These are phyloP conservation scores for Parnassius mnemosyne DNA, from an alignment of 2,888 invertebrate species.

Conservation along the genomic window DNA sequence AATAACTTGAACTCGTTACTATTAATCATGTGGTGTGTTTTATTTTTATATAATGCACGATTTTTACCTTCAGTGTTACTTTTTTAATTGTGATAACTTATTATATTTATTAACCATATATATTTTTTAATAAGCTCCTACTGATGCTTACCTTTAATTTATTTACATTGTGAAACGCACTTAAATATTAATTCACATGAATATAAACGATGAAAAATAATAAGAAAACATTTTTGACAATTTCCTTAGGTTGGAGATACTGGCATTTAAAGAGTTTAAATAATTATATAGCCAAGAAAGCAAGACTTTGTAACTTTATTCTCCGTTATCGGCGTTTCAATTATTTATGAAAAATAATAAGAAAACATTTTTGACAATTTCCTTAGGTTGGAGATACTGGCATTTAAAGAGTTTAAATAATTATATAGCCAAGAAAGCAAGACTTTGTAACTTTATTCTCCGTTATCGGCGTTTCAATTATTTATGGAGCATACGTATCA, in stretches of 20 bases:
- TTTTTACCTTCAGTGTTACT: no score
- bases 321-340: slow-evolving; percentile 27
- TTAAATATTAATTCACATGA: no score
- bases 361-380: slow-evolving; percentile 9
- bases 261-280: slow-evolving; percentile 3
- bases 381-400: no score
- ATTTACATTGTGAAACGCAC: no score
- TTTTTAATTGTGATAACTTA: no score
- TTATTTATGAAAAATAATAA: slow-evolving; percentile 33
- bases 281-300: slow-evolving; percentile 13
- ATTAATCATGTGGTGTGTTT: slow-evolving; percentile 14
- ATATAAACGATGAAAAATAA: no score
- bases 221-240: no score
- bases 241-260: background rate
- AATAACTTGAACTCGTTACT: slow-evolving; percentile 22
- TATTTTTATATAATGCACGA: background rate
- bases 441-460: slow-evolving; percentile 37
- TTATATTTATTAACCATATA: no score
- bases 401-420: slow-evolving; percentile 5
- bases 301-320: slow-evolving; percentile 36
- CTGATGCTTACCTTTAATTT: no score
- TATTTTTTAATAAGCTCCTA: no score
- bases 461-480: slow-evolving; percentile 25
- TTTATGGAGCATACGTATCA: slow-evolving; percentile 35
- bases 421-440: slow-evolving; percentile 12